These are phyloP conservation scores for Aix galericulata DNA, from an alignment of 2,113 vertebrate species.

Conservation along the genomic window DNA sequence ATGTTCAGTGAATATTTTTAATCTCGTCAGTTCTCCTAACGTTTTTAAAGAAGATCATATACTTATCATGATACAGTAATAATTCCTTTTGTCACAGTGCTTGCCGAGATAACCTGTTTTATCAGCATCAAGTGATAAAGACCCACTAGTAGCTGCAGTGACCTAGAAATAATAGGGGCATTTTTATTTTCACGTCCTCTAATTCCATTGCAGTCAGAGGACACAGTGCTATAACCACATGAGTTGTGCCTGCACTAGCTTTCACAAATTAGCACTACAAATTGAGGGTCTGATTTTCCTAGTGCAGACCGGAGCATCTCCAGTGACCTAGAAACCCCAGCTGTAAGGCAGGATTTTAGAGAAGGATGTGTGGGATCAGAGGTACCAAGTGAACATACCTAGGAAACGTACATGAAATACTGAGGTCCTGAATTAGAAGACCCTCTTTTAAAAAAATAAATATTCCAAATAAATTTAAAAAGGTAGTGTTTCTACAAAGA, in stretches of 20 bases:
- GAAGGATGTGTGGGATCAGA: background rate
- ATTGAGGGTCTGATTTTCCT: background rate
- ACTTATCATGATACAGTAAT: background rate
- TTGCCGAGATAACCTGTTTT: background rate
- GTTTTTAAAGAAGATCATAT: background rate
- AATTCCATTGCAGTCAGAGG: background rate
- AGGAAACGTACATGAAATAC: background rate
- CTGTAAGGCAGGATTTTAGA: background rate
- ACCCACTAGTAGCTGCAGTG: background rate
- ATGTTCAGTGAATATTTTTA: background rate
- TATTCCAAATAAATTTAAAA: too few relatives aligned
- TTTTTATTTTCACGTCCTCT: conserved; percentile 2
- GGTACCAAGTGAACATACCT: background rate
- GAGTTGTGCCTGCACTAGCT: background rate
- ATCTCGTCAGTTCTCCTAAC: background rate
- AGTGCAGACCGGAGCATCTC: background rate
- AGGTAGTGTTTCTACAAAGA: background rate
- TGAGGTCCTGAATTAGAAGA: background rate
- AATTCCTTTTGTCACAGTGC: conserved; percentile 17
- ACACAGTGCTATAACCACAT: rapidly evolving
- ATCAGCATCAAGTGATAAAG: background rate
- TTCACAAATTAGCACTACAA: background rate
- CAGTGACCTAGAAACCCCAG: background rate
- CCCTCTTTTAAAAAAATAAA: background rate
- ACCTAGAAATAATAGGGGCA: background rate